These are phyloP conservation scores for Drosophila ezoana DNA, from an alignment of 2,888 invertebrate genomes.

Conservation along the genomic window DNA sequence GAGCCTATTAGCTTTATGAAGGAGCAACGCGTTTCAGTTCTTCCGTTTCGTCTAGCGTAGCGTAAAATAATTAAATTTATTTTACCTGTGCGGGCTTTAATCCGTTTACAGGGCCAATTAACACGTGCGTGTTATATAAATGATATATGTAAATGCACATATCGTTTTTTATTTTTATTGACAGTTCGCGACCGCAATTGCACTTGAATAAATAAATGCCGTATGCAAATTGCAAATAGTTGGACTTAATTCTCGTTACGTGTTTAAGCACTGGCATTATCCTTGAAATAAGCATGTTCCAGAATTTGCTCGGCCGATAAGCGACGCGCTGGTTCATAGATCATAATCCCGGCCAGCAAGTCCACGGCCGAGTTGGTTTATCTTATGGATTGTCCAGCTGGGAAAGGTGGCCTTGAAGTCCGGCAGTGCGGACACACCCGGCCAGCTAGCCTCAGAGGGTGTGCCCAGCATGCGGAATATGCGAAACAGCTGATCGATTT, in stretches of 20 bases:
- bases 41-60: constrained; percentile 6
- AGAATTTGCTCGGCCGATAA: constrained; percentile 92
- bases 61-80: constrained; percentile 53
- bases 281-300: constrained; percentile 90
- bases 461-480: constrained; percentile 97
- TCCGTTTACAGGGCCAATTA: constrained; percentile 35
- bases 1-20: constrained; percentile 40
- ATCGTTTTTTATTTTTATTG: neutral
- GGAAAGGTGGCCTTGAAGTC: constrained; percentile 96
- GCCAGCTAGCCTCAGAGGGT: constrained; percentile 93
- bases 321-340: constrained; percentile 93
- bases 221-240: neutral
- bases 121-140: constrained; percentile 5
- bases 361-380: neutral
- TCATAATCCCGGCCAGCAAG: constrained; percentile 86
- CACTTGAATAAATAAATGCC: neutral
- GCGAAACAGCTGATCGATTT: constrained; percentile 96
- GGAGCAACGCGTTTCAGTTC: constrained; percentile 7
- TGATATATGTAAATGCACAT: neutral
- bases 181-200: neutral
- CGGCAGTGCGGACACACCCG: constrained; percentile 91
- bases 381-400: constrained; percentile 89
- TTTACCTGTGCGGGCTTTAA: constrained; percentile 19
- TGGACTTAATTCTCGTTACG: neutral
- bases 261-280: neutral